A percentile compares a stretch with the other conserved stretches of the same genome.
These are phyloP conservation scores for Vanessa cardui DNA, from an alignment of 2,888 invertebrate genomes.

Conservation along the genomic window DNA sequence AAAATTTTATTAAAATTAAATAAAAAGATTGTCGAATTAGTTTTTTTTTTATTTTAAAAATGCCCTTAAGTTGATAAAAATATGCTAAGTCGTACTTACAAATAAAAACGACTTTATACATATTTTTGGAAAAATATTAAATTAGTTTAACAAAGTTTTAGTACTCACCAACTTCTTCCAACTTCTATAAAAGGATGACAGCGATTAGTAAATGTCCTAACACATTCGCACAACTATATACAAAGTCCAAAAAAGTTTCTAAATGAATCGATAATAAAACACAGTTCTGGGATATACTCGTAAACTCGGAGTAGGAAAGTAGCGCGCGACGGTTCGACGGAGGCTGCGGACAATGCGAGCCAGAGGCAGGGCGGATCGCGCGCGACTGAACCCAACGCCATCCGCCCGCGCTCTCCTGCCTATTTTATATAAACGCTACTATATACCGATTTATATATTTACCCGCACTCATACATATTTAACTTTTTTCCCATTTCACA, in stretches of 20 bases:
- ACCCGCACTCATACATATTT: constrained; percentile 83
- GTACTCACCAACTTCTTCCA: constrained; percentile 39
- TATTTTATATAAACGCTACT: constrained; percentile 77
- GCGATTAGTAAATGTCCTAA: constrained; percentile 27
- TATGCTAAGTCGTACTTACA: not conserved
- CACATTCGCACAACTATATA: constrained; percentile 29
- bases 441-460: constrained; percentile 83
- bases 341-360: constrained; percentile 41
- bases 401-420: constrained; percentile 63
- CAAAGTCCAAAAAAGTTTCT: constrained; percentile 26
- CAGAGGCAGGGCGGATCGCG: constrained; percentile 57
- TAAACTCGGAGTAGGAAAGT: constrained; percentile 29
- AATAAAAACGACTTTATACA: constrained; percentile 1
- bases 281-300: constrained; percentile 21
- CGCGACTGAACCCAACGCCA: constrained; percentile 69
- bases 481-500: constrained; percentile 82
- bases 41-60: no score
- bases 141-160: constrained; percentile 35
- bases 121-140: constrained; percentile 20
- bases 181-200: constrained; percentile 38
- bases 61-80: not conserved
- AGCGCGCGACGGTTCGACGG: constrained; percentile 42
- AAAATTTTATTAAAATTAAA: no score
- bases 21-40: no score
- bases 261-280: constrained; percentile 17